These are phyloP conservation scores for Tichodroma muraria DNA, from an alignment of 2,113 vertebrate species.

Conservation along the genomic window DNA sequence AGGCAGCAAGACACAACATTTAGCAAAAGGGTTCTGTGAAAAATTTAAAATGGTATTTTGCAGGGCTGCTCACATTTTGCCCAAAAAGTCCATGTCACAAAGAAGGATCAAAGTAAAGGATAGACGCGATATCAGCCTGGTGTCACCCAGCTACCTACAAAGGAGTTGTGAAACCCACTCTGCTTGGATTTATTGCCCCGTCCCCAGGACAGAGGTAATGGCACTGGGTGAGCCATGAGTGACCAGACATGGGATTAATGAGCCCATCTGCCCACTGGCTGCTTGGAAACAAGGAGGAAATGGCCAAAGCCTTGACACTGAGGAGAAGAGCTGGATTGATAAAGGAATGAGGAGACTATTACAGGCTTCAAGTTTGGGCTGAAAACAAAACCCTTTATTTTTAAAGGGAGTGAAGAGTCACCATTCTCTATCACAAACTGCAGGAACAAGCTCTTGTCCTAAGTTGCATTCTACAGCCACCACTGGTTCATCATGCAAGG, in stretches of 20 bases:
- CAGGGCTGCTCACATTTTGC: neutral
- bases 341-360: neutral
- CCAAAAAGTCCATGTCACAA: accelerated
- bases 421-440: neutral
- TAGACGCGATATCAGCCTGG: neutral
- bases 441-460: neutral
- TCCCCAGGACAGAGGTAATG: accelerated
- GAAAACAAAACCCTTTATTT: neutral
- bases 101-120: neutral
- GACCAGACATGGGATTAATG: accelerated
- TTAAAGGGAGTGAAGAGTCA: neutral
- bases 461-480: neutral
- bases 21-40: neutral
- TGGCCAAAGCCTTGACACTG: neutral
- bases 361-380: neutral
- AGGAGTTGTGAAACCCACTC: neutral
- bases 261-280: neutral
- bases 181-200: neutral
- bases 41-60: neutral
- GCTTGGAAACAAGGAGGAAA: neutral
- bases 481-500: neutral
- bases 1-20: neutral
- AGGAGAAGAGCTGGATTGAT: neutral
- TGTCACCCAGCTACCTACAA: neutral
- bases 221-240: neutral